These are phyloP conservation scores for Hyposoter dolosus DNA, from an alignment of 2,888 invertebrate genomes.

Conservation along the genomic window DNA sequence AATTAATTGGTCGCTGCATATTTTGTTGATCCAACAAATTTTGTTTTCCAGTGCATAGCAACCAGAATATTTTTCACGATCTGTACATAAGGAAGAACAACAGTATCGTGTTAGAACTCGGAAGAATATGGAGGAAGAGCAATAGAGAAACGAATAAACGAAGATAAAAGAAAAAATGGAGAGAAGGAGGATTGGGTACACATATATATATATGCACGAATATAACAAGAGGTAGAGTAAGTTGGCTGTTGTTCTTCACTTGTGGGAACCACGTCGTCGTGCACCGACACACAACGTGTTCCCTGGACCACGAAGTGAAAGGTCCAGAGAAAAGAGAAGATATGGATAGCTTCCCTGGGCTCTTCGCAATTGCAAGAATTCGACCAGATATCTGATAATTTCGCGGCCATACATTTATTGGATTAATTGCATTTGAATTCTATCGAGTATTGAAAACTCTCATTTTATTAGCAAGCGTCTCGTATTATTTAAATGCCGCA, in stretches of 20 bases:
- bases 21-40: too few relatives aligned
- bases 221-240: conserved; percentile 29
- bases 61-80: conserved; percentile 78
- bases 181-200: conserved; percentile 13
- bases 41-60: conserved; percentile 71
- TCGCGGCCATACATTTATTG: neutral
- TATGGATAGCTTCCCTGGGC: conserved; percentile 62
- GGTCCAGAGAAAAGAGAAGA: conserved; percentile 73
- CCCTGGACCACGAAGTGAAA: conserved; percentile 85
- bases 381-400: conserved; percentile 30
- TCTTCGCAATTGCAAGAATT: conserved; percentile 26
- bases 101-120: conserved; percentile 29
- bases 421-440: too few relatives aligned
- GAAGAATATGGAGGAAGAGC: conserved; percentile 17
- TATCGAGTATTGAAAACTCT: too few relatives aligned
- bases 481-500: too few relatives aligned
- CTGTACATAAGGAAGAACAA: conserved; percentile 5
- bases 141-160: conserved; percentile 27
- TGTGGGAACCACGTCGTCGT: conserved; percentile 82
- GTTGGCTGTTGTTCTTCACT: conserved; percentile 74
- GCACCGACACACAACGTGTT: conserved; percentile 81
- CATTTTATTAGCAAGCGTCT: too few relatives aligned
- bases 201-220: conserved; percentile 19
- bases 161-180: conserved; percentile 36
- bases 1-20: too few relatives aligned